Percentiles rank a stretch among this genome's conserved stretches.
These are phyloP conservation scores for Boloria selene DNA, from an alignment of 2,888 invertebrate species.

Conservation along the genomic window DNA sequence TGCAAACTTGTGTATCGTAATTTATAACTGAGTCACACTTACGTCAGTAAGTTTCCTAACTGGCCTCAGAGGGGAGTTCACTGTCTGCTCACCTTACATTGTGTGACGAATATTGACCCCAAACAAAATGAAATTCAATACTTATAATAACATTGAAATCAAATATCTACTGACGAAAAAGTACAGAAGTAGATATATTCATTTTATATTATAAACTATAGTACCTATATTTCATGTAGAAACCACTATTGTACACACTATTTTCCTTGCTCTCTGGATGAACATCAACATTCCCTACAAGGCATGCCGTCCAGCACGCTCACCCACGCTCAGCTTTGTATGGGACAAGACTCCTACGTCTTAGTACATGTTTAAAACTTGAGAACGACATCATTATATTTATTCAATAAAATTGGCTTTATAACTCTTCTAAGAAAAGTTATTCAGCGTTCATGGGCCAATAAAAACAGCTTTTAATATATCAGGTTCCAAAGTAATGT, in stretches of 20 bases:
- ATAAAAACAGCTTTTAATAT: conserved; percentile 7
- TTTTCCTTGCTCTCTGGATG: conserved; percentile 54
- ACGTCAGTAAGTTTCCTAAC: conserved; percentile 57
- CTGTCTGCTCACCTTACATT: conserved; percentile 42
- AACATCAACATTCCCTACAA: conserved; percentile 74
- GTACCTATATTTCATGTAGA: neutral
- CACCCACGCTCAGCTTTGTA: conserved; percentile 61
- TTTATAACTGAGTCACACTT: conserved; percentile 67
- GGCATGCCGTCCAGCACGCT: conserved; percentile 62
- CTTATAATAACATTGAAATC: conserved; percentile 1
- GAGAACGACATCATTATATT: neutral
- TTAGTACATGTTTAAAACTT: conserved; percentile 14
- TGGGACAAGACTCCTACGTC: conserved; percentile 48
- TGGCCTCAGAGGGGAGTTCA: conserved; percentile 47
- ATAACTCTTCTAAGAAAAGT: conserved; percentile 1
- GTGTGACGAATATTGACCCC: conserved; percentile 49
- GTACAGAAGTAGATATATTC: too few relatives aligned
- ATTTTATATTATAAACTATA: neutral
- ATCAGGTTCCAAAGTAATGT: neutral
- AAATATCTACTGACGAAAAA: neutral
- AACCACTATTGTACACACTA: conserved; percentile 8
- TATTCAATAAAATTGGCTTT: conserved; percentile 5
- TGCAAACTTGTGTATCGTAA: conserved; percentile 39
- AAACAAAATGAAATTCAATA: conserved; percentile 26
- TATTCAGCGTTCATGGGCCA: neutral